These are phyloP conservation scores for human DNA, from an alignment of 2,113 vertebrate genomes.

Conservation along the genomic window DNA sequence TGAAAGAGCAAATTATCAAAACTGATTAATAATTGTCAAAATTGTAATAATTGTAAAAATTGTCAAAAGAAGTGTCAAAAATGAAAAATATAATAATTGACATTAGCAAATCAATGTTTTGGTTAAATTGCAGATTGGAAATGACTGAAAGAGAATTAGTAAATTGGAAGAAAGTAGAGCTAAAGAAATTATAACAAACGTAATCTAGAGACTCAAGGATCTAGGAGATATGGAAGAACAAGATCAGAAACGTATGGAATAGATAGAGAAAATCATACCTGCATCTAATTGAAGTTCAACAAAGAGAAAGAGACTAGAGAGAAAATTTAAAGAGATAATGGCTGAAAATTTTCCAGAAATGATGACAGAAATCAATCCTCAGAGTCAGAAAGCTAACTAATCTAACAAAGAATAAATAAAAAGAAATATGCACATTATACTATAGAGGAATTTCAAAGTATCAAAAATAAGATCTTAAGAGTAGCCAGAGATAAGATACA, in stretches of 20 bases:
- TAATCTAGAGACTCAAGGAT: neutral
- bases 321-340: neutral
- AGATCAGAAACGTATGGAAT: neutral
- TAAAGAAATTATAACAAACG: neutral
- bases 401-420: neutral
- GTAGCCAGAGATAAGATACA: neutral
- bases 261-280: neutral
- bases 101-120: neutral
- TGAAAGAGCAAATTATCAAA: neutral
- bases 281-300: neutral
- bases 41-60: slow-evolving; percentile 9
- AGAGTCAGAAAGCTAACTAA: neutral
- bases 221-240: neutral
- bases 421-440: neutral
- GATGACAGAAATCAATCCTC: neutral
- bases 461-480: neutral
- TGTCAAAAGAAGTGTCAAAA: slow-evolving; percentile 10
- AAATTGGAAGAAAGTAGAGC: neutral
- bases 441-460: neutral
- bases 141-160: neutral
- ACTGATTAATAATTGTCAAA: too few relatives aligned
- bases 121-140: neutral
- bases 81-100: neutral
- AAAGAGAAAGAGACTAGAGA: neutral
- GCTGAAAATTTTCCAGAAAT: neutral